These are phyloP conservation scores for Ataeniobius toweri DNA, from an alignment of 2,797 vertebrate species.

Conservation along the genomic window DNA sequence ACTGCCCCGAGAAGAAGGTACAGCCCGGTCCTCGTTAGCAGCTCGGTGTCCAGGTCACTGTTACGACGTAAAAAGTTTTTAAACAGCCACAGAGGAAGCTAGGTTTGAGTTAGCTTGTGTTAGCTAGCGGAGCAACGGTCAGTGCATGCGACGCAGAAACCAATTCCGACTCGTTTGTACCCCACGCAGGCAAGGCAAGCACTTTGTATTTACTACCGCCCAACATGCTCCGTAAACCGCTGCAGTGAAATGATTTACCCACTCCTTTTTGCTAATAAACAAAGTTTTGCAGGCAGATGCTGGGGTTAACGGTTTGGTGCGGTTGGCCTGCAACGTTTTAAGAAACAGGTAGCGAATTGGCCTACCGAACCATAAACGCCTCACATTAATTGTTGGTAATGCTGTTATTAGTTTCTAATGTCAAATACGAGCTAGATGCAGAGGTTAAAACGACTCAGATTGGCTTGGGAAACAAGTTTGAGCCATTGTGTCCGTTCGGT, in stretches of 20 bases:
- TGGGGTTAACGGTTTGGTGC: background rate
- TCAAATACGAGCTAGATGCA: background rate
- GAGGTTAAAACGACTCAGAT: background rate
- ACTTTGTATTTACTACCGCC: constrained; percentile 41
- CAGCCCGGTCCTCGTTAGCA: background rate
- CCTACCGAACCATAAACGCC: constrained; percentile 36
- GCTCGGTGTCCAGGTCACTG: background rate
- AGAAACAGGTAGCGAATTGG: constrained; percentile 33
- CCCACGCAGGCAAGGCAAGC: constrained; percentile 56
- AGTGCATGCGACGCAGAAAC: constrained; percentile 62
- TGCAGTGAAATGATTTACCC: background rate
- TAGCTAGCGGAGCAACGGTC: constrained; percentile 46
- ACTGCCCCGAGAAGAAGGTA: constrained; percentile 23
- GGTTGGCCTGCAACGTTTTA: constrained; percentile 34
- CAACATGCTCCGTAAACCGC: background rate
- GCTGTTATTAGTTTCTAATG: background rate
- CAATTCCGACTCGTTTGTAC: constrained; percentile 31
- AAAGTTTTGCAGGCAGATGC: background rate
- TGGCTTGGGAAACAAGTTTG: background rate
- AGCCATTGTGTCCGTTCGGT: background rate
- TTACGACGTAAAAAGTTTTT: constrained; percentile 12
- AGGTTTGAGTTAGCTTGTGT: constrained; percentile 49
- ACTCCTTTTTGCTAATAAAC: background rate
- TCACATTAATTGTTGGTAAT: constrained; percentile 15
- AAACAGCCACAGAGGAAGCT: constrained; percentile 24